Evolutionary conservation across 2,888 invertebrate genomes (phyloP), one percentile per base, ranked within the genome.

Genomic region (Agrotis ipsilon): DNA sequence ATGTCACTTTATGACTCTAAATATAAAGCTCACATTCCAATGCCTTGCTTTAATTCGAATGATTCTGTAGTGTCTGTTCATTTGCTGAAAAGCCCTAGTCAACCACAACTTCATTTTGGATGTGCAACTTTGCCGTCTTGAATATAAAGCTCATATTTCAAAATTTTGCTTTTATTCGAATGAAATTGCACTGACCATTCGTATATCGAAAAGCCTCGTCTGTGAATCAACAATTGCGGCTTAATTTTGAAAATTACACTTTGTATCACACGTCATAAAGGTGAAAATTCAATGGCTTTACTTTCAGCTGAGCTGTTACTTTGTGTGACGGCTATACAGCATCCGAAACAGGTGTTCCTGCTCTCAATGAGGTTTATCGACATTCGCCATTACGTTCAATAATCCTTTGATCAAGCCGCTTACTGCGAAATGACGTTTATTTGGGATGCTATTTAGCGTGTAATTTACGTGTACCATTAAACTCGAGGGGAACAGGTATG

Each of bases 321-420:
- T 14, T 43, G 9, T 19, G 16, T n/a, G 19, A 5, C 46, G 9
- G 13, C 43, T 11, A 45, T 32, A 61, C 7, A 59, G 27, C 19
- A 24, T 68, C 69, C 32, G 55, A 68, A 58, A 68, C 59, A 55
- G 52, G 54, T 75, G 73, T 68, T 32, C 27, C 43, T 27, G 51
- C 49, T 67, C 54, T 60, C 45, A 49, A 76, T 57, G 45, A 46
- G 60, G 46, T 67, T 75, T 72, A 58, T 58, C 45, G 76, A 58
- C 51, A 52, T 58, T 58, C 51, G 3, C 18, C 19, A 46, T 67
- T 46, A 7, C 19, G 39, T 51, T 66, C 24, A 66, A 43, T 72
- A 67, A 72, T 46, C 58, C 76, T 72, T 72, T 66, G 57, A 75
- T 58, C 57, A 58, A 58, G 24, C 32, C 39, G 39, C 39, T 67